Evolutionary conservation across 2,113 vertebrate genomes (phyloP), one percentile per base, ranked within the genome.

Genomic region (Osmerus eperlanus): DNA sequence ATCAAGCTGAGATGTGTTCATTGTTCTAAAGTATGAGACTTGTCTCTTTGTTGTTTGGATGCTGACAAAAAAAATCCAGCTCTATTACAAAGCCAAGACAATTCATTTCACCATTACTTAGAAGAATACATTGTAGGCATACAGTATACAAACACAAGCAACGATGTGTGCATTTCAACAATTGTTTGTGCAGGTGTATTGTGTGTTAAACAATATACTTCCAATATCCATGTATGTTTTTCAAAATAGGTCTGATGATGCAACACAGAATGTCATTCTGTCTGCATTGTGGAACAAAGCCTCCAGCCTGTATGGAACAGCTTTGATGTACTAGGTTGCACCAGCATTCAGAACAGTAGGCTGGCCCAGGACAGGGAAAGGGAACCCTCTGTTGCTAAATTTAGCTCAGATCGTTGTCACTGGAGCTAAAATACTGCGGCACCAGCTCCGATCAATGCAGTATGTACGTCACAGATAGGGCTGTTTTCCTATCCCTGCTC

Each of bases 311-410:
- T 56, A 2, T 56, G 14, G 54, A 18, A n/a, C 1, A 56, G 14
- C 16, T 18, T 5, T n/a, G 54, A 18, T 70, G 72, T 85, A 0
- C 54, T 59, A 23, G 83, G 76, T 81, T 89, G 89, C 85, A 83
- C 83, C 85, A 88, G 79, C 83, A 85, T 81, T 77, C 81, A 78
- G 76, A 88, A 84, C 80, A 73, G 82, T 77, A 28, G 75, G 76
- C 65, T 54, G 78, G 72, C 68, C 70, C 15, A 0, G 65, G 73
- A 80, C 9, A 56, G 75, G 80, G 86, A 83, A 83, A 86, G 89
- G 90, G 85, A 91, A 91, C 83, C 87, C 86, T 88, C 78, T 64
- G 21, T 58, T 81, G 77, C 92, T 90, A 93, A 86, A 88, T 90
- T 85, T 92, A 91, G 84, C 83, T 70, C 67, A 41, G 69, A 64